Percentiles rank a stretch among this genome's conserved stretches.
phyloP scores from a whole-genome alignment of 2,888 invertebrate genomes.

The Temnothorax ravouxi region DNA sequence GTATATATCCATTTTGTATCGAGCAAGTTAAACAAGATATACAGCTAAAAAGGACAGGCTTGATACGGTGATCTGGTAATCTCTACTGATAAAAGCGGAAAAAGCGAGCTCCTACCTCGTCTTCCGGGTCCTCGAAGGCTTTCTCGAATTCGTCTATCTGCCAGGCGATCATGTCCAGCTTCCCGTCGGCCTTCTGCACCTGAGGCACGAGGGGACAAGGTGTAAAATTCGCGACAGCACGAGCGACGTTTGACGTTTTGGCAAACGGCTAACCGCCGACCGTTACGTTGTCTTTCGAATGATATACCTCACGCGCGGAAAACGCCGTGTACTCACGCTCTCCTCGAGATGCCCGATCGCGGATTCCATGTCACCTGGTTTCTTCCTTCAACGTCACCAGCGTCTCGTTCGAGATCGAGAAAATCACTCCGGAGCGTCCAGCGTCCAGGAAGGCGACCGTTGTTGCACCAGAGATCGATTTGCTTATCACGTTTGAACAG shows the following conservation, averaged over 20 bases:
- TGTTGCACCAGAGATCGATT: conserved; percentile 17
- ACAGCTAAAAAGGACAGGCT: conserved; percentile 27
- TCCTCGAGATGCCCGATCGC: conserved; percentile 82
- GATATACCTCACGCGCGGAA: background rate
- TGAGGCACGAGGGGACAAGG: conserved; percentile 80
- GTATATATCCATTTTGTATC: background rate
- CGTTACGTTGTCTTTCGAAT: background rate
- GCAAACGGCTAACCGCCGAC: background rate
- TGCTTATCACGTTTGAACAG: conserved; percentile 17
- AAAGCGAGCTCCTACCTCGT: conserved; percentile 83
- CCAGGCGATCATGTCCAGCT: conserved; percentile 91
- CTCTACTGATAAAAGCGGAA: background rate
- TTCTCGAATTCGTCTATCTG: conserved; percentile 92
- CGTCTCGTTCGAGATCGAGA: too few relatives aligned
- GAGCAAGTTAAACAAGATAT: background rate
- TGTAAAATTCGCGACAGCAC: background rate
- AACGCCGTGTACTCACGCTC: conserved; percentile 77
- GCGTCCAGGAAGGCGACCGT: background rate
- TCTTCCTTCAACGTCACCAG: too few relatives aligned
- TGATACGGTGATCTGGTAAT: background rate
- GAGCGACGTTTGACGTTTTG: conserved; percentile 36
- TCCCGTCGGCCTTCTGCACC: conserved; percentile 92
- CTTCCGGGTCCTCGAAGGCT: conserved; percentile 88
- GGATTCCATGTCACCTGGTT: conserved; percentile 79
- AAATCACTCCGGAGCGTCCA: background rate